Conservation (phyloP, 2,113 vertebrate species). For the Callipepla squamata region DNA sequence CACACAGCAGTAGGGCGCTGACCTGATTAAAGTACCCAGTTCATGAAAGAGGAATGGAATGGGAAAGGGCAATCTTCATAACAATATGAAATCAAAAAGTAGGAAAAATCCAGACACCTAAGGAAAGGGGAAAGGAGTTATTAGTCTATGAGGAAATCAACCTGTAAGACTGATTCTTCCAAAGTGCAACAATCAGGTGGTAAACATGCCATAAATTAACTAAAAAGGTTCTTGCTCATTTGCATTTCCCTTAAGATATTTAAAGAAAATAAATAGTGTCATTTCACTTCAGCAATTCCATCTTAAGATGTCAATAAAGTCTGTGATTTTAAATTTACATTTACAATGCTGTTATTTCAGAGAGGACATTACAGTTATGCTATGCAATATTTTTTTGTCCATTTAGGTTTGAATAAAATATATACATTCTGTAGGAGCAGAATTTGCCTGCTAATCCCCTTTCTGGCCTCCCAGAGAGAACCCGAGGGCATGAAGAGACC, state of each 20-base stretch:
- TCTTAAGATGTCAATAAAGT: neutral
- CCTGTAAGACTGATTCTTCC: neutral
- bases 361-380: neutral
- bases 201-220: neutral
- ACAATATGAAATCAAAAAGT: neutral
- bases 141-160: neutral
- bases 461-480: conserved; percentile 27
- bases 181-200: neutral
- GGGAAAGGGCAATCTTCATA: neutral
- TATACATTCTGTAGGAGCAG: neutral
- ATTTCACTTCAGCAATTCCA: neutral
- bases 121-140: neutral
- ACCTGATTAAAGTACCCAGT: neutral
- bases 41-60: neutral
- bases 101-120: neutral
- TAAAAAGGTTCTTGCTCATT: neutral
- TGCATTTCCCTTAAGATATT: neutral
- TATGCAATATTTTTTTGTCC: neutral
- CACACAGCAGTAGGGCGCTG: neutral
- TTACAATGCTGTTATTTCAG: neutral
- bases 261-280: neutral
- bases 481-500: conserved; percentile 4
- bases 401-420: neutral
- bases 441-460: conserved; percentile 6
- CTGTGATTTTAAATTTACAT: neutral